Conservation (phyloP, 2,797 vertebrate genomes). For the Gobio occitaniae region DNA sequence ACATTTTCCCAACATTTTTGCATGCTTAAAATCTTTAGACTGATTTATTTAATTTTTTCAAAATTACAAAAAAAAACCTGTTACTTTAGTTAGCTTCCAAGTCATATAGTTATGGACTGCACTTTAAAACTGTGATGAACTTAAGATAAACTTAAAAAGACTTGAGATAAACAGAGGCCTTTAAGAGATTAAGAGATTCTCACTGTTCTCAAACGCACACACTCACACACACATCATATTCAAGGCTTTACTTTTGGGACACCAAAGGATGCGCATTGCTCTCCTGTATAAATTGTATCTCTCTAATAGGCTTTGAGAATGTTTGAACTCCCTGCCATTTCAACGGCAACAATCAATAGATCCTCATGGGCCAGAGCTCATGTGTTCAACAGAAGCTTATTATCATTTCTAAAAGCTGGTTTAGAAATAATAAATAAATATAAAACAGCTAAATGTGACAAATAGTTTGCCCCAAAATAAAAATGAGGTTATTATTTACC, state of each 20-base stretch:
- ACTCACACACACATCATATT: not conserved
- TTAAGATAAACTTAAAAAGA: constrained; percentile 3
- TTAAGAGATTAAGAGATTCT: constrained; percentile 26
- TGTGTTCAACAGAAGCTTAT: constrained; percentile 33
- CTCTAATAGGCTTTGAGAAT: constrained; percentile 45
- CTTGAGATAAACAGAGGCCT: not conserved
- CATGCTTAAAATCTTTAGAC: not conserved
- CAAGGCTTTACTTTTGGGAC: constrained; percentile 21
- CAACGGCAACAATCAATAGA: constrained; percentile 53
- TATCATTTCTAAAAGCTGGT: constrained; percentile 43
- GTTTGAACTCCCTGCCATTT: constrained; percentile 50
- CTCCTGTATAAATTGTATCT: constrained; percentile 10
- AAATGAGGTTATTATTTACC: not conserved
- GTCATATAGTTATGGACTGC: constrained; percentile 4
- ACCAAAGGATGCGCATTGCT: not conserved
- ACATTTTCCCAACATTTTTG: too few relatives aligned
- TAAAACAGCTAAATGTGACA: not conserved
- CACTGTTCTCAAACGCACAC: not conserved
- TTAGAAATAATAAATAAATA: not conserved
- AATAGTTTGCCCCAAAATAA: not conserved
- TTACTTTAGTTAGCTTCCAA: not conserved
- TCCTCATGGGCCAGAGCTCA: constrained; percentile 28
- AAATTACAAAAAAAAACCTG: not conserved
- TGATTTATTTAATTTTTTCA: not conserved
- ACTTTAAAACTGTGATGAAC: constrained; percentile 10